Evolutionary conservation across 2,888 invertebrate genomes (phyloP).

Genomic region (Drepanosiphum platanoidis): DNA sequence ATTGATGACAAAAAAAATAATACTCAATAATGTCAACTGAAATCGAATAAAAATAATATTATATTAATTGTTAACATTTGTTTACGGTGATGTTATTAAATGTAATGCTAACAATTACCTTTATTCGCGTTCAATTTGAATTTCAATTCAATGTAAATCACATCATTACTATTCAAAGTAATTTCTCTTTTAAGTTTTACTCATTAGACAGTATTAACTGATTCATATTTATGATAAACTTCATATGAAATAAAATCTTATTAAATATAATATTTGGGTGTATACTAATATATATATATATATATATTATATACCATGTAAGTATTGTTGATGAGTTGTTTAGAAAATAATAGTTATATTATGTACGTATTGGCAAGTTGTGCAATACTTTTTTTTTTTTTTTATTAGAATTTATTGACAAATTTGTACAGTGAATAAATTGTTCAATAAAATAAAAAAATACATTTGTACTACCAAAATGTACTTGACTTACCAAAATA

Average conservation of each 20-base stretch:
- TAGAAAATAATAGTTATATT: neutral
- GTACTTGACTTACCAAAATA: neutral
- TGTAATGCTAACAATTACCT: neutral
- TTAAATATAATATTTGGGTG: neutral
- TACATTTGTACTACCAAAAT: neutral
- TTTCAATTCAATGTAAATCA: neutral
- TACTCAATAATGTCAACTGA: neutral
- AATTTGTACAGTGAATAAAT: neutral
- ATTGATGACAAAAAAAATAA: neutral
- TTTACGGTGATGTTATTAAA: neutral
- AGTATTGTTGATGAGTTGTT: neutral
- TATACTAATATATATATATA: neutral
- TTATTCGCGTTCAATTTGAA: neutral
- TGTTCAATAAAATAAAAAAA: neutral
- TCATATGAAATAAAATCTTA: neutral
- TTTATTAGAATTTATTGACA: neutral
- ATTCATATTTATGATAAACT: neutral
- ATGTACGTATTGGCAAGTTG: neutral
- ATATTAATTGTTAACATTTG: conserved; percentile 2
- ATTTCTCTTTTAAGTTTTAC: neutral
- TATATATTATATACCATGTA: too few species aligned
- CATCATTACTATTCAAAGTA: too few species aligned
- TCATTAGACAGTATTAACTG: neutral
- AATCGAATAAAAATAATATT: neutral
- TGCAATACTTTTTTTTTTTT: neutral